phyloP scores from a whole-genome alignment of 2,888 invertebrate genomes.

The Apamea sordens region DNA sequence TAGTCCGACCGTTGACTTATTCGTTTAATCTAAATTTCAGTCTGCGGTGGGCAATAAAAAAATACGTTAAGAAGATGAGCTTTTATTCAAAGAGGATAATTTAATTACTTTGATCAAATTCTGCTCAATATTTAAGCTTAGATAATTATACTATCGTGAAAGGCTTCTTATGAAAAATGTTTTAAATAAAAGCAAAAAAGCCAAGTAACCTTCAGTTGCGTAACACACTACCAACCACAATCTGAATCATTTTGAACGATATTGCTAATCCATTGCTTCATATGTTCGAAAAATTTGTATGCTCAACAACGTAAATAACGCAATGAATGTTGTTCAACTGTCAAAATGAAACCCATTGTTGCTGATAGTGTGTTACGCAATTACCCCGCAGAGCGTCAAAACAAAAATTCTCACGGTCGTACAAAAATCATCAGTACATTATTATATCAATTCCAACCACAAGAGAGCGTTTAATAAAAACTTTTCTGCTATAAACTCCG shows the following conservation, averaged over 20 bases:
- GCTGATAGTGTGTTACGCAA: too few relatives aligned
- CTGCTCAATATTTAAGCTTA: background rate
- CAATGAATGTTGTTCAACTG: too few relatives aligned
- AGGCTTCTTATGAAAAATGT: background rate
- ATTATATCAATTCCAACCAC: conserved; percentile 23
- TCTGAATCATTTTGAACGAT: too few relatives aligned
- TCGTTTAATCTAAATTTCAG: conserved; percentile 27
- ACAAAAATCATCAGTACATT: conserved; percentile 1
- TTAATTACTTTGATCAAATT: conserved; percentile 4
- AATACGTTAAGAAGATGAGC: conserved; percentile 5
- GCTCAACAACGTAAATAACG: too few relatives aligned
- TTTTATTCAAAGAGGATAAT: conserved; percentile 28
- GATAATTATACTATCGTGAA: background rate
- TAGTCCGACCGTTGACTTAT: conserved; percentile 50
- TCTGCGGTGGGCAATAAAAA: conserved; percentile 35
- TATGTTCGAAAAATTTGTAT: too few relatives aligned
- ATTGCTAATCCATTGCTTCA: too few relatives aligned
- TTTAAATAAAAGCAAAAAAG: conserved; percentile 6
- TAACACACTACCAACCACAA: too few relatives aligned
- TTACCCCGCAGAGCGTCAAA: background rate
- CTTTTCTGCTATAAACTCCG: conserved; percentile 42
- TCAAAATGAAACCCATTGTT: too few relatives aligned
- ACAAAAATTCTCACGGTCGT: background rate
- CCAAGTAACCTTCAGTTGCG: background rate
- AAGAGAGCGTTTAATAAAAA: conserved; percentile 38